phyloP scores from a whole-genome alignment of 2,888 invertebrate species.

The Linnaemya vulpina region DNA sequence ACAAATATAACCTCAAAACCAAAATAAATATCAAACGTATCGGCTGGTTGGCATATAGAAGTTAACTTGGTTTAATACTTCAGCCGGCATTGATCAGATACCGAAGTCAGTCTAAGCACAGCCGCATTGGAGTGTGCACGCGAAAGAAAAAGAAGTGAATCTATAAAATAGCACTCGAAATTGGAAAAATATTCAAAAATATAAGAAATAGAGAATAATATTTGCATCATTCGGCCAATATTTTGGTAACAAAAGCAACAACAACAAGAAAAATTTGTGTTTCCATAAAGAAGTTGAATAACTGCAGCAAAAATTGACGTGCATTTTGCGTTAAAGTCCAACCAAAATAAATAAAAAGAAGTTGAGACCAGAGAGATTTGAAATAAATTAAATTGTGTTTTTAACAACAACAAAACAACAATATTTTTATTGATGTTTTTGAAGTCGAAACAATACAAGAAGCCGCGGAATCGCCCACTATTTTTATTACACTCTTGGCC shows the following conservation, averaged over 20 bases:
- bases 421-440: constrained; percentile 35
- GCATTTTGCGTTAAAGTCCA: constrained; percentile 29
- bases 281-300: constrained; percentile 21
- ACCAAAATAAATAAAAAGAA: constrained; percentile 38
- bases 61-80: constrained; percentile 79
- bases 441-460: constrained; percentile 11
- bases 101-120: constrained; percentile 83
- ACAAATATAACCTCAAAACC: constrained; percentile 58
- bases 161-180: constrained; percentile 20
- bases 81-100: constrained; percentile 79
- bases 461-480: constrained; percentile 60
- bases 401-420: constrained; percentile 15
- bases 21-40: constrained; percentile 57
- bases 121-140: constrained; percentile 83
- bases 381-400: constrained; percentile 21
- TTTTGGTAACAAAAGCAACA: neutral
- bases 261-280: constrained; percentile 7
- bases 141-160: constrained; percentile 72
- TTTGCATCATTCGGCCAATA: neutral
- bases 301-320: constrained; percentile 16
- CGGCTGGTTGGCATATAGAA: constrained; percentile 19
- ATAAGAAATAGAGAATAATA: constrained; percentile 62
- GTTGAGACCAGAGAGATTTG: constrained; percentile 35
- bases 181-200: constrained; percentile 54
- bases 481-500: constrained; percentile 17